Evolutionary conservation across 2,888 invertebrate genomes (phyloP), one percentile per base, ranked within the genome.

Genomic region (Leptinotarsa peninsularis): DNA sequence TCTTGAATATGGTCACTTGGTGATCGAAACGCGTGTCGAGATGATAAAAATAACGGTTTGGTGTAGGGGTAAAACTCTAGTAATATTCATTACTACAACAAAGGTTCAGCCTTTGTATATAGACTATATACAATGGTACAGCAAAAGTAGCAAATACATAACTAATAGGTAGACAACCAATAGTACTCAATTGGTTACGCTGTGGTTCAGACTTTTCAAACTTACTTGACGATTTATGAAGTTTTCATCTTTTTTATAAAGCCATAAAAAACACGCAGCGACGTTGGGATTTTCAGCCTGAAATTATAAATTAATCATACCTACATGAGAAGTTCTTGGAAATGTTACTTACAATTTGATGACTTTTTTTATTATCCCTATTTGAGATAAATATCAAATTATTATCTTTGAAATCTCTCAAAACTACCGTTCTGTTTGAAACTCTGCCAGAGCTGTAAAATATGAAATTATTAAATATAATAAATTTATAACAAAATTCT

Each of bases 301-400:
- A 72, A 74, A 76, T 69, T 33, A 33, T n/a, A 43, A 63, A 66
- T 72, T 3, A 18, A 3, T 43, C 10, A 3, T 69, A 17, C 3
- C 14, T 15, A 54, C 17, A 15, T 49, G 17, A 75, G 71, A 49
- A 27, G 21, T 67, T 10, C 43, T 43, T 10, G 50, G 70, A 80
- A 52, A 13, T 17, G 49, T 56, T 23, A 66, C 83, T 87, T 87
- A 90, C 90, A 81, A 90, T 82, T 73, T 90, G 87, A 33, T 84
- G 82, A 2, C 84, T 79, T 85, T 91, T 90, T 72, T 83, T 85
- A 74, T 90, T 89, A 14, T 88, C 85, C 49, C 81, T 84, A 72
- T 90, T 89, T 0, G 90, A 90, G 73, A 88, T 86, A 75, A 90
- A 86, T 18, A 89, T 86, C 70, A 90, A 89, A 49, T 89, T 89